Evolutionary conservation across 2,888 invertebrate species (phyloP), one percentile per base, ranked within the genome.

Genomic region (Nasonia oneida): DNA sequence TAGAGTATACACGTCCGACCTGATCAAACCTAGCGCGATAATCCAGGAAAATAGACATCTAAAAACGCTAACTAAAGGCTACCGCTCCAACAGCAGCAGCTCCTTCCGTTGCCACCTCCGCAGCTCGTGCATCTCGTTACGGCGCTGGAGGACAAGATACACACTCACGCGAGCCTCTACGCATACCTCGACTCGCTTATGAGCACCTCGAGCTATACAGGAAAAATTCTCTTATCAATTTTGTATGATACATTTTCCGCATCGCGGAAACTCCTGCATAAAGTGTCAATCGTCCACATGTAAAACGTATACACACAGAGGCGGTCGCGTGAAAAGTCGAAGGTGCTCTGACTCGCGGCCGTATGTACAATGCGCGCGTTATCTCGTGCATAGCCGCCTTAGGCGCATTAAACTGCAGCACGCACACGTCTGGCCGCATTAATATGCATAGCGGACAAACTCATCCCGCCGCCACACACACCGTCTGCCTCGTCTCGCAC

Each of bases 61-160:
- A 47, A 78, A 78, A 50, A 61, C 10, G 29, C 29, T 67, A 12
- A 18, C 29, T 12, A 79, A 79, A 79, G 79, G 70, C 79, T 79
- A 79, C 79, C 70, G 70, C 79, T 12, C 3, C n/a, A 15, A 18
- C 57, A n/a, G 57, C n/a, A 57, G 57, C 61, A 23, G 61, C 61
- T n/a, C 4, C 61, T 77, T 77, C 64, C 61, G 77, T 42, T 15
- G 77, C 77, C 77, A 64, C 77, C 64, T 64, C 77, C 77, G 77
- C 64, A 64, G 61, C 23, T n/a, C 57, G 18, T 57, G n/a, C 57
- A 57, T 57, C 61, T n/a, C 23, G 23, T 61, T 61, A 61, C 61
- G 23, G 2, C 61, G 61, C 61, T 61, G 23, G 23, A 10, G 61
- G 53, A 73, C n/a, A 71, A 5, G 57, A 57, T 12, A 15, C 10